Percentiles rank a stretch among this genome's conserved stretches.
phyloP scores from a whole-genome alignment of 2,113 vertebrate genomes.

The Paedocypris sp. region DNA sequence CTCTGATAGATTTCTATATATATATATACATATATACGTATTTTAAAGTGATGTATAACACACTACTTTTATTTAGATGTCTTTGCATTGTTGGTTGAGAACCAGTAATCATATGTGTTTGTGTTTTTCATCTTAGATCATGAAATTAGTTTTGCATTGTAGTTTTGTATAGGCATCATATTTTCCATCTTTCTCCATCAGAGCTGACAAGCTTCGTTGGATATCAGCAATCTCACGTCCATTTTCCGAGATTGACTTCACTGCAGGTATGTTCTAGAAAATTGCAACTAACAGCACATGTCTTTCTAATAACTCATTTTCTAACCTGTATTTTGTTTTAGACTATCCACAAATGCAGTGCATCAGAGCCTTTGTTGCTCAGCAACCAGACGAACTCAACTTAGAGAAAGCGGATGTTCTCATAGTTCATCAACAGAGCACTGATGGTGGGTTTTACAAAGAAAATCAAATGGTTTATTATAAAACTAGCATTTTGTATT shows the following conservation, averaged over 20 bases:
- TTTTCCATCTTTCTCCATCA: constrained; percentile 35
- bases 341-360: constrained; percentile 85
- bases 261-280: constrained; percentile 45
- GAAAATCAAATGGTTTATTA: neutral
- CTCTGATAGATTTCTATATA: no score
- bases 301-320: neutral
- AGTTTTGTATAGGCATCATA: neutral
- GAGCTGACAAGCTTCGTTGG: constrained; percentile 92
- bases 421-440: constrained; percentile 77
- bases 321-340: constrained; percentile 49
- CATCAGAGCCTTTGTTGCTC: constrained; percentile 72
- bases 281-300: neutral
- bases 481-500: neutral
- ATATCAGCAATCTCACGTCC: constrained; percentile 80
- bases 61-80: no score
- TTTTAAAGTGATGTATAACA: no score
- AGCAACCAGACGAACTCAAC: constrained; percentile 85
- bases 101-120: no score
- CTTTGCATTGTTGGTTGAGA: no score
- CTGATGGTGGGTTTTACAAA: constrained; percentile 70
- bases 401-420: constrained; percentile 91
- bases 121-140: no score
- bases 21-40: no score
- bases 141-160: no score
- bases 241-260: constrained; percentile 57